These are phyloP conservation scores for Psettodes erumei DNA, from an alignment of 2,113 vertebrate species.

Conservation along the genomic window DNA sequence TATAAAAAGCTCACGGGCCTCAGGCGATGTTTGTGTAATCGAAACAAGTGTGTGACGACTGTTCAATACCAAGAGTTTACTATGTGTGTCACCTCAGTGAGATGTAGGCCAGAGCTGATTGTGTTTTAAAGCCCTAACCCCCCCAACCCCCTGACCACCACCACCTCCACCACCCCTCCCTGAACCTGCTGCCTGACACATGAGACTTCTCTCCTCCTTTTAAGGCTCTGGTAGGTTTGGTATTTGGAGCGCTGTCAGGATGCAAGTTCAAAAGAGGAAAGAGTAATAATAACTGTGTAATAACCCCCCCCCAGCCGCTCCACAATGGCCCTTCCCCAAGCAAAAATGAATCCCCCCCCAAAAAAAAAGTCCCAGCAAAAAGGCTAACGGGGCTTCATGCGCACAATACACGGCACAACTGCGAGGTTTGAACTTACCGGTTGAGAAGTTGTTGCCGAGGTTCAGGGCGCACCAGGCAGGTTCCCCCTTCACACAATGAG, in stretches of 20 bases:
- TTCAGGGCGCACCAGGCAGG: constrained; percentile 62
- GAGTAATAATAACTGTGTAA: constrained; percentile 81
- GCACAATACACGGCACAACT: constrained; percentile 25
- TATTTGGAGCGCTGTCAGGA: constrained; percentile 79
- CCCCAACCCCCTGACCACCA: not conserved
- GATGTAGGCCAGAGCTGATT: constrained; percentile 64
- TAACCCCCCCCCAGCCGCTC: constrained; percentile 55
- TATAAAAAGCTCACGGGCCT: too few relatives aligned
- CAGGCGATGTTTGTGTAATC: not conserved
- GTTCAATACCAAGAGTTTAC: constrained; percentile 32
- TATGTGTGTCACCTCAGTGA: constrained; percentile 51
- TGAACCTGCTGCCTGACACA: constrained; percentile 65
- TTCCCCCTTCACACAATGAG: constrained; percentile 72
- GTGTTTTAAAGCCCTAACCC: constrained; percentile 44
- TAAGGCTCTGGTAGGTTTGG: constrained; percentile 81
- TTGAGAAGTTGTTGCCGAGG: constrained; percentile 68
- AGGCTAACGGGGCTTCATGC: constrained; percentile 18
- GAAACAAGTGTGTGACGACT: constrained; percentile 3
- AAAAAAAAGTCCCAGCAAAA: constrained; percentile 58
- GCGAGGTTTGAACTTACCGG: constrained; percentile 72
- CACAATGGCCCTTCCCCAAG: constrained; percentile 60
- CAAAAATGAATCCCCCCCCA: constrained; percentile 55
- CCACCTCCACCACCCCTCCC: constrained; percentile 22
- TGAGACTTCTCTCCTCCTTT: constrained; percentile 81
- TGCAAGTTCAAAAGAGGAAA: constrained; percentile 83